Conservation (phyloP, 1,140 invertebrate species). For the Bacillus rossius region DNA sequence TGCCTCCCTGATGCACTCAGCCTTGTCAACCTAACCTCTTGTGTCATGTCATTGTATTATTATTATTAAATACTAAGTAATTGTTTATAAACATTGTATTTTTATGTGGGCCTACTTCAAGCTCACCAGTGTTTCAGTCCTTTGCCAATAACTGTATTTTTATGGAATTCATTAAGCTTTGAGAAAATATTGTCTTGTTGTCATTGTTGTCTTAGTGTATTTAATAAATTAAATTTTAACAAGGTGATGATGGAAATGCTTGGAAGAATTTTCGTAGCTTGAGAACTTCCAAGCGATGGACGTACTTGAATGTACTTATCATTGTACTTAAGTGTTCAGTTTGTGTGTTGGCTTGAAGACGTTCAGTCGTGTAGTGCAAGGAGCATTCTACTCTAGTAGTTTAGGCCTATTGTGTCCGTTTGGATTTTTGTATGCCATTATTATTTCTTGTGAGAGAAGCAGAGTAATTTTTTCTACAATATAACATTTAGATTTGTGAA, state of each 20-base stretch:
- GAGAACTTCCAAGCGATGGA: conserved; percentile 1
- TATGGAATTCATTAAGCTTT: conserved; percentile 14
- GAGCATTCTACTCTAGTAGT: neutral
- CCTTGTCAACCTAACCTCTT: too few species aligned
- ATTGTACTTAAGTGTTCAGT: conserved; percentile 2
- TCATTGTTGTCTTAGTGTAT: conserved; percentile 10
- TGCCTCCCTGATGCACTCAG: neutral
- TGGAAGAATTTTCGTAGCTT: neutral
- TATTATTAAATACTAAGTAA: neutral
- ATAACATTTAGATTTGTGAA: neutral
- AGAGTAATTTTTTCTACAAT: neutral
- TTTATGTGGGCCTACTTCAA: conserved; percentile 13
- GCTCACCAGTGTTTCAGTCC: conserved; percentile 8
- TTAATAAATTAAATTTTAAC: conserved; percentile 12
- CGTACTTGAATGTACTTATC: conserved; percentile 1
- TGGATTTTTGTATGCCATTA: neutral
- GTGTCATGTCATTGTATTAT: too few species aligned
- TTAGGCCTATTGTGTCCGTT: neutral
- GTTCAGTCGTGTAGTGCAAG: too few species aligned
- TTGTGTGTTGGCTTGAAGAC: neutral
- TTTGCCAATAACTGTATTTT: conserved; percentile 21
- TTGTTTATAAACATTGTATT: conserved; percentile 14
- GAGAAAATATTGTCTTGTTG: conserved; percentile 13
- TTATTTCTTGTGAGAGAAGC: neutral
- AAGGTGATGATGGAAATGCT: neutral